A percentile compares a stretch with the other conserved stretches of the same genome.
These are phyloP conservation scores for Centropyge bicolor DNA, from an alignment of 2,797 vertebrate species.

Conservation along the genomic window DNA sequence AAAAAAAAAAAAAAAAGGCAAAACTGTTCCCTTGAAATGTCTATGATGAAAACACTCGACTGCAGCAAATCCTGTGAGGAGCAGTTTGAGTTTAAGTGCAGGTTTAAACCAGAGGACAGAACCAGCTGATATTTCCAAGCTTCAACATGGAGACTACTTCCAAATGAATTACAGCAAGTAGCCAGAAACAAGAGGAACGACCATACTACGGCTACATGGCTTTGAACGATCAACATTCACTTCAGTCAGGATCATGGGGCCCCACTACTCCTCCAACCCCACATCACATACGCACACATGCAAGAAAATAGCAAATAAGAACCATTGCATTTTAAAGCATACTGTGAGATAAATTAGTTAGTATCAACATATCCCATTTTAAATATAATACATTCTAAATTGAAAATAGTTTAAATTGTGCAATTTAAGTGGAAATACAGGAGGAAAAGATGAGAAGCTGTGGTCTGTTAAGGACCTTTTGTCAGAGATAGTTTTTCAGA, in stretches of 20 bases:
- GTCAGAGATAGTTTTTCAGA: slow-evolving; percentile 56
- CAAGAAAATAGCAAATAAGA: slow-evolving; percentile 55
- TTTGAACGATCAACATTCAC: slow-evolving; percentile 79
- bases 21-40: slow-evolving; percentile 48
- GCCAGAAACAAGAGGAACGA: slow-evolving; percentile 45
- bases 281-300: slow-evolving; percentile 58
- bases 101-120: slow-evolving; percentile 56
- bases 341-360: slow-evolving; percentile 69
- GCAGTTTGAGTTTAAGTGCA: slow-evolving; percentile 54
- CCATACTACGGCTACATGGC: slow-evolving; percentile 60
- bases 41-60: slow-evolving; percentile 39
- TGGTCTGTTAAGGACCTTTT: slow-evolving; percentile 67
- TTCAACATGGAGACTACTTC: slow-evolving; percentile 39
- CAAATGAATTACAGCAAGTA: slow-evolving; percentile 17
- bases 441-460: slow-evolving; percentile 42
- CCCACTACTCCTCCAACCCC: slow-evolving; percentile 35
- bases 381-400: slow-evolving; percentile 77
- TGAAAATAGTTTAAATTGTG: slow-evolving; percentile 71
- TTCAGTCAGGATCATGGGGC: slow-evolving; percentile 70
- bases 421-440: slow-evolving; percentile 66
- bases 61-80: slow-evolving; percentile 41
- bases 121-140: slow-evolving; percentile 58
- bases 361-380: slow-evolving; percentile 77
- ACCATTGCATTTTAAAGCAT: slow-evolving; percentile 71
- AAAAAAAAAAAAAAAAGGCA: slow-evolving; percentile 50